Evolutionary conservation across 2,888 invertebrate species (phyloP).

Genomic region (Drosophila tanythrix): DNA sequence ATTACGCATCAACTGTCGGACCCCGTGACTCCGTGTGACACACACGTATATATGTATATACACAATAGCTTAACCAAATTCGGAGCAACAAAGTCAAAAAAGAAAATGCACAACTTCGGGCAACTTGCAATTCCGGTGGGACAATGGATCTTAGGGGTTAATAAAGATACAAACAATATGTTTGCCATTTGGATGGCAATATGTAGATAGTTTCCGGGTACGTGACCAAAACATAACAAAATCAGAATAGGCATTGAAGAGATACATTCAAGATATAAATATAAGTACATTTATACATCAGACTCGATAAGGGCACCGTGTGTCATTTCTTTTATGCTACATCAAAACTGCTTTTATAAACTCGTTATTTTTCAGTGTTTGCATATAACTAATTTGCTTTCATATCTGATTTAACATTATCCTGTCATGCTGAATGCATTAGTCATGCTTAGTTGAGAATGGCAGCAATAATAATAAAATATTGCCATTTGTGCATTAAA

Average conservation of each 20-base stretch:
- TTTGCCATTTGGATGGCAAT: constrained; percentile 53
- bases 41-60: constrained; percentile 11
- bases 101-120: constrained; percentile 33
- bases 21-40: not conserved
- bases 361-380: constrained; percentile 10
- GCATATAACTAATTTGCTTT: constrained; percentile 13
- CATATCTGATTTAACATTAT: not conserved
- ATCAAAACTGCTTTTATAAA: constrained; percentile 6
- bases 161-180: constrained; percentile 58
- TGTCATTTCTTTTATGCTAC: not conserved
- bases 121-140: constrained; percentile 60
- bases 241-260: constrained; percentile 3
- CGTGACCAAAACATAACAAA: constrained; percentile 53
- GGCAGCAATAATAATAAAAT: constrained; percentile 2
- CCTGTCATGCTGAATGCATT: not conserved
- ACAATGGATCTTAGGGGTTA: constrained; percentile 24
- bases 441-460: constrained; percentile 12
- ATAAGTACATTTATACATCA: constrained; percentile 4
- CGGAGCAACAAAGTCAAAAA: constrained; percentile 27
- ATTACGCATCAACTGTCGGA: constrained; percentile 70
- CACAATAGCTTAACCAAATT: constrained; percentile 50
- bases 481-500: not conserved
- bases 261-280: not conserved
- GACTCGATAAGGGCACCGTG: not conserved
- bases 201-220: constrained; percentile 54